These are phyloP conservation scores for Nomada fucata DNA, from an alignment of 2,888 invertebrate species.

Conservation along the genomic window DNA sequence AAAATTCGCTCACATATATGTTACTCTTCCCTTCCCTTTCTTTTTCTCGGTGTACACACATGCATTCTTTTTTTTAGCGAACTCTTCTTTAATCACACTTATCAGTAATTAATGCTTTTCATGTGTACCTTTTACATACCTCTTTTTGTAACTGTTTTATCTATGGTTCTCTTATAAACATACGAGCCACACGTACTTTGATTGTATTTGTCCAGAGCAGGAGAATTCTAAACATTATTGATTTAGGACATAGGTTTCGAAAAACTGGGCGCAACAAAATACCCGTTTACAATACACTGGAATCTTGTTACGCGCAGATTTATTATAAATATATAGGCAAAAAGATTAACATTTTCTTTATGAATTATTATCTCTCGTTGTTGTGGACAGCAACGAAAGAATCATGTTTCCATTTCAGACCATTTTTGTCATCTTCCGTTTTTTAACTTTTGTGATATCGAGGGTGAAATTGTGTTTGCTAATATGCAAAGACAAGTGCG, in stretches of 20 bases:
- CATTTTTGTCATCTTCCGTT: slow-evolving; percentile 55
- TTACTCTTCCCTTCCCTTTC: slow-evolving; percentile 12
- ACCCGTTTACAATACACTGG: slow-evolving; percentile 23
- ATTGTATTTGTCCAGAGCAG: slow-evolving; percentile 44
- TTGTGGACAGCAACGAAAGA: slow-evolving; percentile 35
- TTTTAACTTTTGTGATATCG: slow-evolving; percentile 70
- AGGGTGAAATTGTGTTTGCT: slow-evolving; percentile 62
- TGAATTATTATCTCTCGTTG: slow-evolving; percentile 44
- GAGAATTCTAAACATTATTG: slow-evolving; percentile 51
- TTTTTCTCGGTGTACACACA: slow-evolving; percentile 27
- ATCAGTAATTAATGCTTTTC: slow-evolving; percentile 42
- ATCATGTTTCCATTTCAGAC: slow-evolving; percentile 46
- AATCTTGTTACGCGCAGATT: slow-evolving; percentile 54
- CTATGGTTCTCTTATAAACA: slow-evolving; percentile 47
- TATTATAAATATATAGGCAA: slow-evolving; percentile 11
- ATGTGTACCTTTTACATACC: slow-evolving; percentile 49
- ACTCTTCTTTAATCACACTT: slow-evolving; percentile 36
- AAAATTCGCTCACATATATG: slow-evolving; percentile 37
- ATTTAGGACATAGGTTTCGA: slow-evolving; percentile 53
- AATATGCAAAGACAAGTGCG: slow-evolving; percentile 51
- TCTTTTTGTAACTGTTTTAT: slow-evolving; percentile 55
- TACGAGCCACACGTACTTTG: slow-evolving; percentile 65
- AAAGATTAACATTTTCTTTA: slow-evolving; percentile 35
- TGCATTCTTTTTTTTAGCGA: slow-evolving; percentile 42
- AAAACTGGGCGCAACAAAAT: slow-evolving; percentile 55